Evolutionary conservation across 2,797 vertebrate species (phyloP), one percentile per base, ranked within the genome.

Genomic region (Molossus molossus): DNA sequence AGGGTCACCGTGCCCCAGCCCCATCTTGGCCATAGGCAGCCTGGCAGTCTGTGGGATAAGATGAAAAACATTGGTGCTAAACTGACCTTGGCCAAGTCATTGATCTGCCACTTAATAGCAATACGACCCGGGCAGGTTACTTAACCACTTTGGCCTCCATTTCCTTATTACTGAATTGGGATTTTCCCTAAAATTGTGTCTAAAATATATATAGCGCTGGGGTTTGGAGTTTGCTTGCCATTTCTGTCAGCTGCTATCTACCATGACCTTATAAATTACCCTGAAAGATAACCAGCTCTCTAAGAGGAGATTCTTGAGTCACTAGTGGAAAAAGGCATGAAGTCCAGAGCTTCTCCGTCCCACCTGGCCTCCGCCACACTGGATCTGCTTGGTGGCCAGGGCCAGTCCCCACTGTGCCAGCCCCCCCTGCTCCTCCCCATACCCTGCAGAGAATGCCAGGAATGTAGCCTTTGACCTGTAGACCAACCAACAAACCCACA

Each of bases 161-260:
- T 65, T 81, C 62, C 58, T 84, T 96, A 33, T 33, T 45, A 90
- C 76, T 76, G 60, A 81, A 45, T 80, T 87, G 55, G 15, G 37
- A 21, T 50, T 48, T 79, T 15, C 20, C 75, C 3, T 70, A 60
- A 85, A 93, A 69, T 72, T 50, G 13, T 64, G 91, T 84, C 53
- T 93, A 15, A 73, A 45, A 18, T 62, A 21, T 1, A 27, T 33
- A 55, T 82, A 89, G 14, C 55, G 5, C 29, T 84, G 5, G 57
- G 29, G 50, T 92, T 90, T 70, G 70, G 87, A 17, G 5, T 12
- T 64, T 69, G 87, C 33, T 70, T 45, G 53, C 10, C n/a, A 17
- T 69, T 77, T 89, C 48, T 82, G 5, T 64, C 48, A 27, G 1
- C 33, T 82, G 6, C 18, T 67, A 2, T 65, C 40, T 81, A 37